Conservation (phyloP, 2,113 vertebrate genomes). For the Pitta sordida region DNA sequence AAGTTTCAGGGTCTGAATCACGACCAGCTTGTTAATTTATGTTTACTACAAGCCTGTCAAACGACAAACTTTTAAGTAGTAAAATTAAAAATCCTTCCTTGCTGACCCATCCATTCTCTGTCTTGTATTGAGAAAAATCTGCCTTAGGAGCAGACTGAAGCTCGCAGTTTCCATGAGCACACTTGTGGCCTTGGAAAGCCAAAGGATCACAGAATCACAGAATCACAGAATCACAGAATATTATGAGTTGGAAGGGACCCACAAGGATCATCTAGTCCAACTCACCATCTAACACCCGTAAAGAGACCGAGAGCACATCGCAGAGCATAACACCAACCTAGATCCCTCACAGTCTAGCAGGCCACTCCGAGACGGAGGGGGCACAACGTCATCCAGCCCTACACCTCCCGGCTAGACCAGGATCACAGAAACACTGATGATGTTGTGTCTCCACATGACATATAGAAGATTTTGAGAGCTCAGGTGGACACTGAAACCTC, state of each 20-base stretch:
- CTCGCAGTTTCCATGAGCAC: background rate
- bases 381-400: too few relatives aligned
- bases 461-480: background rate
- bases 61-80: background rate
- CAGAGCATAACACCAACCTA: too few relatives aligned
- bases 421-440: background rate
- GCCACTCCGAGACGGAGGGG: too few relatives aligned
- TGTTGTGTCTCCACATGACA: background rate
- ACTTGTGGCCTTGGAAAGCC: accelerated
- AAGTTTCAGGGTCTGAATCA: background rate
- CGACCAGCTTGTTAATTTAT: background rate
- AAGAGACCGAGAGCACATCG: too few relatives aligned
- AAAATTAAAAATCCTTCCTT: background rate
- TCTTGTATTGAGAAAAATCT: background rate
- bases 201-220: background rate
- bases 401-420: too few relatives aligned
- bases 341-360: too few relatives aligned
- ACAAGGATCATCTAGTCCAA: too few relatives aligned
- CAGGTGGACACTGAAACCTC: background rate
- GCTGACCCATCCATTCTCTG: background rate
- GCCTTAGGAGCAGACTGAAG: background rate
- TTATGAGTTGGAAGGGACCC: too few relatives aligned
- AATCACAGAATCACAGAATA: too few relatives aligned
- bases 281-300: too few relatives aligned
- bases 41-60: constrained; percentile 28